These are phyloP conservation scores for Tipula helvola DNA, from an alignment of 2,888 invertebrate species.

Conservation along the genomic window DNA sequence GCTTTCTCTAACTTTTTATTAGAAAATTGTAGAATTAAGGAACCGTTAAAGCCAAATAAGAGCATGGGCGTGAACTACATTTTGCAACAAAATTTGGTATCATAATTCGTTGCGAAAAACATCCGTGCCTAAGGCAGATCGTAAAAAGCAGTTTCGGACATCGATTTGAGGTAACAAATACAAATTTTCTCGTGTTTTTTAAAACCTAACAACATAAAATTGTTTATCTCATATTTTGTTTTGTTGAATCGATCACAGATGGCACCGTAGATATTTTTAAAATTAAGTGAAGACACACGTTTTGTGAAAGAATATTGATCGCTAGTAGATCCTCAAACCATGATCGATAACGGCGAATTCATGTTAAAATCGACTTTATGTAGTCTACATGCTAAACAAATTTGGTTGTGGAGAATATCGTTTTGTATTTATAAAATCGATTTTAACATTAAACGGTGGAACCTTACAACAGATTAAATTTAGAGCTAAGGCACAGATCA, in stretches of 20 bases:
- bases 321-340: background rate
- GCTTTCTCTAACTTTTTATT: no score
- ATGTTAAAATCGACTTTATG: background rate
- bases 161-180: no score
- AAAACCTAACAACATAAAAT: no score
- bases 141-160: background rate
- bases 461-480: background rate
- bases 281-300: background rate
- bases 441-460: background rate
- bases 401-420: no score
- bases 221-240: no score
- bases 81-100: no score
- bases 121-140: background rate
- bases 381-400: background rate
- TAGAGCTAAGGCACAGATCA: background rate
- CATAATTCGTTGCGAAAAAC: no score
- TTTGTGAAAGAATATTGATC: background rate
- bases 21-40: no score
- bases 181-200: no score
- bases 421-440: background rate
- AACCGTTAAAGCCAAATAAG: no score
- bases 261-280: background rate
- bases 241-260: background rate
- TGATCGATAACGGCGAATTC: background rate
- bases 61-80: no score